Evolutionary conservation across 2,888 invertebrate species (phyloP).

Genomic region (Chaetogeoica ovagalla): DNA sequence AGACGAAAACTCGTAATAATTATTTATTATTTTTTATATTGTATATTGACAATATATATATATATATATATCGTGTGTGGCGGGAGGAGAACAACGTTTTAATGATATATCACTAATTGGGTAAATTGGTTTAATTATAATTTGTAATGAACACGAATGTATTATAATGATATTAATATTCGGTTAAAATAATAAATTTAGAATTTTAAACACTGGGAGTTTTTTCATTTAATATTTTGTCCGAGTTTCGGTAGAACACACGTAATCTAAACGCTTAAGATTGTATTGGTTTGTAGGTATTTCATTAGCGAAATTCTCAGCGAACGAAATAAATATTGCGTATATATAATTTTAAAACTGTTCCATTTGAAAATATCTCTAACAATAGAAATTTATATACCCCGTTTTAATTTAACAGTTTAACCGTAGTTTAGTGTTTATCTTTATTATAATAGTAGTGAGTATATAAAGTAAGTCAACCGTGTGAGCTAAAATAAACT

Average conservation of each 20-base stretch:
- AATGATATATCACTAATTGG: too few species aligned
- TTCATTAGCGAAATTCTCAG: neutral
- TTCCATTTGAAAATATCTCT: constrained; percentile 19
- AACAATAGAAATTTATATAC: neutral
- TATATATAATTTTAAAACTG: neutral
- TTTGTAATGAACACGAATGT: neutral
- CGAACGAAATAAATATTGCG: neutral
- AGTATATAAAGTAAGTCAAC: constrained; percentile 12
- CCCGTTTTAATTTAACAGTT: neutral
- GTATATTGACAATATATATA: neutral
- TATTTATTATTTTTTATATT: neutral
- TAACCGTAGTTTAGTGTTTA: too few species aligned
- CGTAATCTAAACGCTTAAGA: neutral
- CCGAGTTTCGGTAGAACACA: too few species aligned
- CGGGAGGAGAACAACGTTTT: neutral
- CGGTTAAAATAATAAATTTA: neutral
- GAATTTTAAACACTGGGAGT: neutral
- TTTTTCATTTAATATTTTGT: neutral
- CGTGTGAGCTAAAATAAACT: constrained; percentile 1
- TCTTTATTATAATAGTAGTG: too few species aligned
- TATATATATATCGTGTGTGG: too few species aligned
- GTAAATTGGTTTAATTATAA: neutral
- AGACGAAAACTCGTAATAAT: too few species aligned
- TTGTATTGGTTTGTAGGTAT: neutral
- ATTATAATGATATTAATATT: neutral